Percentiles rank a stretch among this genome's conserved stretches.
Conservation (phyloP, 2,797 vertebrate species). For the Aselliscus stoliczkanus region DNA sequence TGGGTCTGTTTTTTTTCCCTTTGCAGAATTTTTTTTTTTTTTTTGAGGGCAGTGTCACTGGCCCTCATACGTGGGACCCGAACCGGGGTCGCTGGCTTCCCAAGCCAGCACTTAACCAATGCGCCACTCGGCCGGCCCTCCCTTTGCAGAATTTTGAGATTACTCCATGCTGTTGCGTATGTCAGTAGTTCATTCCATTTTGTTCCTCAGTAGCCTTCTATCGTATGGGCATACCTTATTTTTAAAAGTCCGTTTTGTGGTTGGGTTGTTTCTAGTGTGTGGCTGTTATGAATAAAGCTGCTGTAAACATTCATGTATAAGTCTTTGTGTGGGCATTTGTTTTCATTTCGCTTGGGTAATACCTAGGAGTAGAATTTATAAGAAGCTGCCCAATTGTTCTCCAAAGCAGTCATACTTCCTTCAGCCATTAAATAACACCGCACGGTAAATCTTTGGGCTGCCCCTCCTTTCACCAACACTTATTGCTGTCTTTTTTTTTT, state of each 20-base stretch:
- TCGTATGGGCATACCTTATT: accelerated
- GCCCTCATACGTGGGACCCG: too few species aligned
- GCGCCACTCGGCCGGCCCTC: too few species aligned
- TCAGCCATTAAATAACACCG: too few species aligned
- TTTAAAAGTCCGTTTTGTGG: neutral
- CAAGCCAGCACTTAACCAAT: too few species aligned
- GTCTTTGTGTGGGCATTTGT: neutral
- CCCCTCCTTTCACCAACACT: neutral
- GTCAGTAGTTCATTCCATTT: accelerated
- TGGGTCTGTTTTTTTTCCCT: neutral
- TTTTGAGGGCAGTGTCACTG: too few species aligned
- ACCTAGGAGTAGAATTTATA: neutral
- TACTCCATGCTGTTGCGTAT: accelerated
- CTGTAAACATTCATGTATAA: accelerated
- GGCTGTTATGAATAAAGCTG: neutral
- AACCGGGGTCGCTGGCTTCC: too few species aligned
- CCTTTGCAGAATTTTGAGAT: neutral
- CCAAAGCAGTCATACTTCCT: too few species aligned
- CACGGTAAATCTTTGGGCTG: accelerated
- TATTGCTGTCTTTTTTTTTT: neutral
- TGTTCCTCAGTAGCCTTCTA: accelerated
- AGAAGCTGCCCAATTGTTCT: neutral
- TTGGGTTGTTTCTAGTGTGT: neutral
- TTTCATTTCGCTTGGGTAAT: neutral
- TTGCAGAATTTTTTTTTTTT: too few species aligned